These are phyloP conservation scores for Latrodectus elegans DNA, from an alignment of 2,888 invertebrate genomes.

Conservation along the genomic window DNA sequence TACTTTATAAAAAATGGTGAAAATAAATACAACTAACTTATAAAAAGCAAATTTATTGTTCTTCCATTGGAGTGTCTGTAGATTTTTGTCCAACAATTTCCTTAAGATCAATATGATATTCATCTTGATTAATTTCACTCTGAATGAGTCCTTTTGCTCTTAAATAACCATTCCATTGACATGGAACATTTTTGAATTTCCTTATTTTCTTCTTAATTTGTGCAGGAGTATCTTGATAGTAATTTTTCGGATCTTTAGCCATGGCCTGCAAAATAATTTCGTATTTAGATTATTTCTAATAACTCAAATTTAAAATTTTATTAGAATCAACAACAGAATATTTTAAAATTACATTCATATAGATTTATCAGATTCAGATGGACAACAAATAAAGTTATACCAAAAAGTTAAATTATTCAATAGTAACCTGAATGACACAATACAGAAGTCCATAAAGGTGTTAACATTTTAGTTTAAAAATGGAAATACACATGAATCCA, in stretches of 20 bases:
- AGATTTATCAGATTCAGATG: too few relatives aligned
- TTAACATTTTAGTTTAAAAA: too few relatives aligned
- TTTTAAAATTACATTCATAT: too few relatives aligned
- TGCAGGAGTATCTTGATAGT: conserved; percentile 92
- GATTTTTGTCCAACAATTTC: conserved; percentile 15
- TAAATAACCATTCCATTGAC: conserved; percentile 79
- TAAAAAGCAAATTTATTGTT: not conserved
- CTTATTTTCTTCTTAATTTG: conserved; percentile 89
- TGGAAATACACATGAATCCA: too few relatives aligned
- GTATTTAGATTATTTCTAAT: too few relatives aligned
- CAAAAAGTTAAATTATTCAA: too few relatives aligned
- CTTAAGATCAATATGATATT: conserved; percentile 44
- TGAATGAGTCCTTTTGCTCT: conserved; percentile 62
- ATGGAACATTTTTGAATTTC: conserved; percentile 87
- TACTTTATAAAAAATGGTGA: too few relatives aligned
- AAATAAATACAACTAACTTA: not conserved
- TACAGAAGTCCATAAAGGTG: too few relatives aligned
- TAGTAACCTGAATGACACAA: too few relatives aligned
- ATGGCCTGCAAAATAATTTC: conserved; percentile 80
- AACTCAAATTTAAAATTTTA: too few relatives aligned
- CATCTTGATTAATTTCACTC: conserved; percentile 6
- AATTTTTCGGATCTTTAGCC: conserved; percentile 89
- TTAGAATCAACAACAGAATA: too few relatives aligned
- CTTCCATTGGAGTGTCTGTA: not conserved
- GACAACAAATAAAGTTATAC: too few relatives aligned